Evolutionary conservation across 1,140 invertebrate species (phyloP).

Genomic region (Ceratosolen fusciceps): DNA sequence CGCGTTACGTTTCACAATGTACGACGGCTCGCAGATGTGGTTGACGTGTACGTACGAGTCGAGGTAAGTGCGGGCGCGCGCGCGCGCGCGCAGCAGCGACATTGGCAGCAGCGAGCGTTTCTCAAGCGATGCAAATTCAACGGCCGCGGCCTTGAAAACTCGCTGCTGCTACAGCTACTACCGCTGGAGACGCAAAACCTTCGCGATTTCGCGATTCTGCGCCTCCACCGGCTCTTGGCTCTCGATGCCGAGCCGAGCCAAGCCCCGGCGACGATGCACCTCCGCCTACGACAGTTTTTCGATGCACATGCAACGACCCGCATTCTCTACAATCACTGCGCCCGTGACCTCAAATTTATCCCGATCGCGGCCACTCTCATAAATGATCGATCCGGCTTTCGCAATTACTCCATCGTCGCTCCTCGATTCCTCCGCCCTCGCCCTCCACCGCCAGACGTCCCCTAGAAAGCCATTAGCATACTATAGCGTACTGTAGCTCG

Average conservation of each 20-base stretch:
- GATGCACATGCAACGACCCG: too few relatives aligned
- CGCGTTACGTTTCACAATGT: slow-evolving; percentile 17
- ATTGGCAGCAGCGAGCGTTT: slow-evolving; percentile 35
- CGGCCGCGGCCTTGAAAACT: slow-evolving; percentile 53
- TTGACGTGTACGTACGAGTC: not conserved
- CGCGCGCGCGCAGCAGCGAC: slow-evolving; percentile 22
- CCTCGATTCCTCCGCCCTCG: not conserved
- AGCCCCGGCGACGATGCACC: too few relatives aligned
- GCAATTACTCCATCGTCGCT: not conserved
- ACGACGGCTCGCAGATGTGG: too few relatives aligned
- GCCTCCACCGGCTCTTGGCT: too few relatives aligned
- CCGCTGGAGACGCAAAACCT: slow-evolving; percentile 54
- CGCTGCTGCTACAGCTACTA: too few relatives aligned
- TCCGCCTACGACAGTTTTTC: too few relatives aligned
- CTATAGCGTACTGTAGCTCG: too few relatives aligned
- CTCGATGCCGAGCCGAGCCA: too few relatives aligned
- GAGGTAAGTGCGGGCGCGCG: not conserved
- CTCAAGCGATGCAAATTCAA: slow-evolving; percentile 53
- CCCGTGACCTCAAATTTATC: too few relatives aligned
- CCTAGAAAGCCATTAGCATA: not conserved
- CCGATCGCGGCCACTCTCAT: not conserved
- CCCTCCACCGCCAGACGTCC: not conserved
- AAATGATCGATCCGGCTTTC: not conserved
- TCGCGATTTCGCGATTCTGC: not conserved
- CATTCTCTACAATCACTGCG: too few relatives aligned